These are phyloP conservation scores for Boulengeromyrus knoepffleri DNA, from an alignment of 2,113 vertebrate genomes.

Conservation along the genomic window DNA sequence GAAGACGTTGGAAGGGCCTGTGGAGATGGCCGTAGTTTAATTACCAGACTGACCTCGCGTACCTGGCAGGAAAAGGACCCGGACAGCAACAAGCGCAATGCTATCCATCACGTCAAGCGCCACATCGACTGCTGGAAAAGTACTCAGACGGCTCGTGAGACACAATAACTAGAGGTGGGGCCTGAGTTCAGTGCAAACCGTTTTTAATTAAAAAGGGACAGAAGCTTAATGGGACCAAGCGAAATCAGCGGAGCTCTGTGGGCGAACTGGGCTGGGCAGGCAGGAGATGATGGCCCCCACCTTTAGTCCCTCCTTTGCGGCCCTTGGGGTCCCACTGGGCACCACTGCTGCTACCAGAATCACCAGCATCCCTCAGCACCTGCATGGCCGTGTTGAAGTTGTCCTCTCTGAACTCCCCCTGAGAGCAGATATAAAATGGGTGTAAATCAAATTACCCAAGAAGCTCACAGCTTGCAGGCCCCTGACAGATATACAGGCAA, in stretches of 20 bases:
- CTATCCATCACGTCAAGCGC: not conserved
- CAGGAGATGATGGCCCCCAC: conserved; percentile 48
- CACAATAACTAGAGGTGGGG: no score
- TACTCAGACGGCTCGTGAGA: not conserved
- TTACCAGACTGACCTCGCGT: not conserved
- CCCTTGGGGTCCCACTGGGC: conserved; percentile 88
- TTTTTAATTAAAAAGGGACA: not conserved
- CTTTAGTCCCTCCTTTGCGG: conserved; percentile 87
- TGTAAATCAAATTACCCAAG: not conserved
- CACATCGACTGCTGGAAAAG: not conserved
- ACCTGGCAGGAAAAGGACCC: not conserved
- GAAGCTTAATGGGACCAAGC: not conserved
- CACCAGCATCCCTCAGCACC: conserved; percentile 85
- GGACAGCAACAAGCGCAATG: not conserved
- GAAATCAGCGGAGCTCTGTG: not conserved
- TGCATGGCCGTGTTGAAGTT: conserved; percentile 99
- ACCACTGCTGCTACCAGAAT: conserved; percentile 71
- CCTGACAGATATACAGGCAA: not conserved
- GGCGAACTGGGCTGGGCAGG: not conserved
- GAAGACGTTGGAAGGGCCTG: conserved; percentile 94
- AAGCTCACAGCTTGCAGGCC: not conserved
- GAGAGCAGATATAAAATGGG: not conserved
- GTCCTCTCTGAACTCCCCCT: conserved; percentile 98
- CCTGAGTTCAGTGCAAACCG: no score
- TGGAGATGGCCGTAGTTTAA: conserved; percentile 9